These are phyloP conservation scores for Dynastes tityus DNA, from an alignment of 2,888 invertebrate species.

Conservation along the genomic window DNA sequence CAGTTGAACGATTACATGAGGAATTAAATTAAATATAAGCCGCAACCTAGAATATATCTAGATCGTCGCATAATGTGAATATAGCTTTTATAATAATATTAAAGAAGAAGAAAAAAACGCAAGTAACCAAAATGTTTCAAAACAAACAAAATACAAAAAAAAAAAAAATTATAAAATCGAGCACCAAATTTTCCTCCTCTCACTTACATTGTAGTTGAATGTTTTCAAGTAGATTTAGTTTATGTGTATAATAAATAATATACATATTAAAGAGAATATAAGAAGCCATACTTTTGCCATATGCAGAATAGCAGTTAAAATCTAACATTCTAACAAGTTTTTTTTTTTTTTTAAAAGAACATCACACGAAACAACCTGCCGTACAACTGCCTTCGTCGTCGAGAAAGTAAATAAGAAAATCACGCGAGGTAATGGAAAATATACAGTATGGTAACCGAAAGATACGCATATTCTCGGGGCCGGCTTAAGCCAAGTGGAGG, in stretches of 20 bases:
- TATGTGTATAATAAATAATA: constrained; percentile 52
- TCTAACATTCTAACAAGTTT: constrained; percentile 21
- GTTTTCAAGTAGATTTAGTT: constrained; percentile 61
- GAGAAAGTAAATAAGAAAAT: constrained; percentile 21
- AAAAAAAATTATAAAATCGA: constrained; percentile 53
- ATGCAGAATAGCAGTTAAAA: constrained; percentile 61
- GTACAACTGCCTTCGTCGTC: constrained; percentile 58
- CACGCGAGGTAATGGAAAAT: constrained; percentile 1
- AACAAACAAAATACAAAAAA: constrained; percentile 20
- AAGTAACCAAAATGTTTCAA: constrained; percentile 42
- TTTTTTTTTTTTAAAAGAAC: constrained; percentile 18
- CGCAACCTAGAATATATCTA: constrained; percentile 46
- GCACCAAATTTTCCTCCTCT: constrained; percentile 59
- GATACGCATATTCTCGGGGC: neutral
- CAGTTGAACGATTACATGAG: constrained; percentile 16
- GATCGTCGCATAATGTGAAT: constrained; percentile 54
- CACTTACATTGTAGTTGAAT: constrained; percentile 60
- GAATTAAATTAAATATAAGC: constrained; percentile 37
- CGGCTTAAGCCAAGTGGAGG: no score
- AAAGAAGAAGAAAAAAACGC: constrained; percentile 34
- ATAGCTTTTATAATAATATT: constrained; percentile 52
- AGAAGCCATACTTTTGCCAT: constrained; percentile 65
- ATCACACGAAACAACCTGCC: constrained; percentile 54
- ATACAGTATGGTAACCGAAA: neutral
- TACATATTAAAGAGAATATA: neutral